Evolutionary conservation across 2,888 invertebrate species (phyloP).

Genomic region (Actias luna): DNA sequence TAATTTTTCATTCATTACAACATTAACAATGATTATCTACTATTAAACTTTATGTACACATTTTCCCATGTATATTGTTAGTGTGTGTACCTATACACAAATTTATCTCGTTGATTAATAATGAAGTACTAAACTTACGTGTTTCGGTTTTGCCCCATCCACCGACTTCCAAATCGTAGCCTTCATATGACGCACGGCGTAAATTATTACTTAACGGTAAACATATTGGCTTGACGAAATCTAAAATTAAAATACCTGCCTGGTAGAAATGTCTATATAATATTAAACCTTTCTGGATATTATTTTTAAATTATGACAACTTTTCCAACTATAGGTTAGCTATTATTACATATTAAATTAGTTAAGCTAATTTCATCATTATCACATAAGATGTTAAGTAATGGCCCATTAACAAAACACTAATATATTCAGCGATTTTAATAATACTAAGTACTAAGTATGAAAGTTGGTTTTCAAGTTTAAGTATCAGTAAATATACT

Average conservation of each 20-base stretch:
- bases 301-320: too few species aligned
- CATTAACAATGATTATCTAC: not conserved
- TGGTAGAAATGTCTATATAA: not conserved
- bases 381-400: too few species aligned
- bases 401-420: too few species aligned
- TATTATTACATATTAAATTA: too few species aligned
- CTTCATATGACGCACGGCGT: conserved; percentile 58
- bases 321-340: too few species aligned
- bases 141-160: conserved; percentile 88
- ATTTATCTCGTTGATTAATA: not conserved
- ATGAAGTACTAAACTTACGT: conserved; percentile 55
- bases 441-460: too few species aligned
- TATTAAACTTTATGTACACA: not conserved
- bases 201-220: conserved; percentile 62
- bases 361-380: too few species aligned
- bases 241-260: conserved; percentile 40
- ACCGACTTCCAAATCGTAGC: conserved; percentile 82
- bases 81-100: not conserved
- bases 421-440: too few species aligned
- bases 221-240: conserved; percentile 79
- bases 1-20: not conserved
- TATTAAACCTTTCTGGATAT: too few species aligned
- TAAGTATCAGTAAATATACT: too few species aligned
- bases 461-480: too few species aligned
- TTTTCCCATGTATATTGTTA: not conserved